These are phyloP conservation scores for Lacerta viridis DNA, from an alignment of 2,797 vertebrate genomes.

Conservation along the genomic window DNA sequence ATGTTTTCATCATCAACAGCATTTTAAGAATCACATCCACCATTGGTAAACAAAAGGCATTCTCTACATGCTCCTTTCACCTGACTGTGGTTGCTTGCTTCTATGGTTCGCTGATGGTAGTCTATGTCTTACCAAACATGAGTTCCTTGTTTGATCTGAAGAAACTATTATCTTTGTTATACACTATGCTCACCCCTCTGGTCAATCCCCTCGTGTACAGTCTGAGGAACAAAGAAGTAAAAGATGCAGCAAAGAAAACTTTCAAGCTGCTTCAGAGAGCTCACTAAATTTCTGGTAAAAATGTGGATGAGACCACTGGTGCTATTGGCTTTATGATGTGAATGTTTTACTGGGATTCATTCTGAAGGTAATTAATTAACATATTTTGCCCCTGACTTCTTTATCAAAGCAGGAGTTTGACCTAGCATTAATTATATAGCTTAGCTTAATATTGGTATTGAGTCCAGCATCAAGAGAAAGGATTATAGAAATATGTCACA, in stretches of 20 bases:
- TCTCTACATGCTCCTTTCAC: constrained; percentile 28
- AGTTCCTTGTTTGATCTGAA: background rate
- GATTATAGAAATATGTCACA: too few species aligned
- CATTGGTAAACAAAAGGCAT: constrained; percentile 5
- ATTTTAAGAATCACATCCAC: background rate
- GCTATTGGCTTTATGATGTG: too few species aligned
- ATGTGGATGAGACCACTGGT: too few species aligned
- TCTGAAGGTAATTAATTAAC: too few species aligned
- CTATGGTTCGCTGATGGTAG: constrained; percentile 23
- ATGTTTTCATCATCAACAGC: background rate
- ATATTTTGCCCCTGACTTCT: too few species aligned
- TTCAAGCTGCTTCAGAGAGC: background rate
- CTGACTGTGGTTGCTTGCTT: constrained; percentile 32
- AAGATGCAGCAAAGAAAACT: background rate
- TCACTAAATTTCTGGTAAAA: background rate
- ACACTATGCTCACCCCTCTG: background rate
- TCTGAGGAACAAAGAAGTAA: too few species aligned
- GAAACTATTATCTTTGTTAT: constrained; percentile 9
- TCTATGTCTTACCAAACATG: background rate
- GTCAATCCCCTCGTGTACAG: background rate
- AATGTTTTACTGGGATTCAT: too few species aligned
- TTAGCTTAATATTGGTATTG: too few species aligned
- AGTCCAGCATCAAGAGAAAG: too few species aligned
- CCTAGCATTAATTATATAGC: too few species aligned
- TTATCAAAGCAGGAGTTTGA: too few species aligned